phyloP scores from a whole-genome alignment of 2,797 vertebrate species.

The Lepilemur ruficaudatus region DNA sequence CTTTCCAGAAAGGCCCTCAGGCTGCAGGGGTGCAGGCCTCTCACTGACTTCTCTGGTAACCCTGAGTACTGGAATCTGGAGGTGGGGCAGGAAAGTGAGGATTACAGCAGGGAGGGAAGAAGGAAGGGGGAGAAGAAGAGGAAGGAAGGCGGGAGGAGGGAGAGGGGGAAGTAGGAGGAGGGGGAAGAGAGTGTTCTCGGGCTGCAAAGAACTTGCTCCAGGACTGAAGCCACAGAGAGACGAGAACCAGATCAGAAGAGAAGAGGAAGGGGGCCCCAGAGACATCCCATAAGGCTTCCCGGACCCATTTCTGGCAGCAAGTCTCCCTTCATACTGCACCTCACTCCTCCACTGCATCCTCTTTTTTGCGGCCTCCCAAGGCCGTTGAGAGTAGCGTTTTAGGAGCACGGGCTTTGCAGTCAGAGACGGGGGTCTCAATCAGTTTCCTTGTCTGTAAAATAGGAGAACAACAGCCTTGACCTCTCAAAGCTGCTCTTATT shows the following conservation, averaged over 20 bases:
- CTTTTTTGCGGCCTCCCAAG: neutral
- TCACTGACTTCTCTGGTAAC: neutral
- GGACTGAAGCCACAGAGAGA: neutral
- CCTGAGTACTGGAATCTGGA: neutral
- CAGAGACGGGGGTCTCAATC: neutral
- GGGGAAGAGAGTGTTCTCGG: neutral
- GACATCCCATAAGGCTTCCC: neutral
- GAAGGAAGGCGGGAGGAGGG: too few species aligned
- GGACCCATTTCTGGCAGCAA: neutral
- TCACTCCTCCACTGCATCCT: too few species aligned
- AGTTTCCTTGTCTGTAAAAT: neutral
- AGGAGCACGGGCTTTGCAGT: rapidly evolving
- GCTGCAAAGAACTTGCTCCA: neutral
- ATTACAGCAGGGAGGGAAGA: neutral
- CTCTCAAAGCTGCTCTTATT: neutral
- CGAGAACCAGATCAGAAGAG: neutral
- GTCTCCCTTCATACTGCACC: rapidly evolving
- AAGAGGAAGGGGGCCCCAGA: neutral
- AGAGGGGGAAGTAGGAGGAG: neutral
- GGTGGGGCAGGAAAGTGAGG: neutral
- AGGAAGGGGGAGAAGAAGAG: too few species aligned
- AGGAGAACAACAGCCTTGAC: neutral
- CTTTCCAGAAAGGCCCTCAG: neutral
- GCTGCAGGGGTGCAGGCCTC: neutral
- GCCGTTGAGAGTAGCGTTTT: neutral